phyloP scores from a whole-genome alignment of 35 echinoderm and acorn worm genomes.

The Heliocidaris tuberculata region DNA sequence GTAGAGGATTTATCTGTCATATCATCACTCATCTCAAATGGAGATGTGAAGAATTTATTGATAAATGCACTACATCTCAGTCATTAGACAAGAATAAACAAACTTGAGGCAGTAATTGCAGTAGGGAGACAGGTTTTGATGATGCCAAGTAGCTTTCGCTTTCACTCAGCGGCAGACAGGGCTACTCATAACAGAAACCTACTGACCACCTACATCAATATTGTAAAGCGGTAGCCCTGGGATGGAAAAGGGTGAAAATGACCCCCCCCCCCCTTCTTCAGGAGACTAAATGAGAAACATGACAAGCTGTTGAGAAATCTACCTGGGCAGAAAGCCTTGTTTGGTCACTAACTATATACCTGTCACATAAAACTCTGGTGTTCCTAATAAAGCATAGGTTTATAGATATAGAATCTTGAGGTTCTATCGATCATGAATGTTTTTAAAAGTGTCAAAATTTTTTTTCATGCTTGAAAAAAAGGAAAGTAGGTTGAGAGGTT shows the following conservation, averaged over 20 bases:
- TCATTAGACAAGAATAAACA: conserved; percentile 5
- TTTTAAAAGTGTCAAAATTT: too few species aligned
- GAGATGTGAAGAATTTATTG: neutral
- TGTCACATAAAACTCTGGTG: too few species aligned
- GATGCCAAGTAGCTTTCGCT: neutral
- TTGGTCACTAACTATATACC: too few species aligned
- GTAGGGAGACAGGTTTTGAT: neutral
- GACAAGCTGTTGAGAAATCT: neutral
- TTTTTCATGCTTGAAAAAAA: too few species aligned
- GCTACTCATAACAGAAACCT: neutral
- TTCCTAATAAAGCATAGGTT: too few species aligned
- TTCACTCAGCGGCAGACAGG: neutral
- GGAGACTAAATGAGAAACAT: neutral
- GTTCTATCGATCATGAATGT: too few species aligned
- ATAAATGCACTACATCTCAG: neutral
- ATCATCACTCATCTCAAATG: conserved; percentile 10
- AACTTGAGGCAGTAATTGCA: neutral
- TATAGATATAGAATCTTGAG: too few species aligned
- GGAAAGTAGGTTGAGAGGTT: too few species aligned
- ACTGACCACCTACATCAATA: neutral
- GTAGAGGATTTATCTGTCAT: neutral
- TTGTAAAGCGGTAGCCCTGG: neutral
- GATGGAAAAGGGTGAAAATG: neutral
- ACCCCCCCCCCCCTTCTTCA: neutral
- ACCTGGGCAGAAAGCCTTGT: too few species aligned